These are phyloP conservation scores for Gallinago media DNA, from an alignment of 2,113 vertebrate species.

Conservation along the genomic window DNA sequence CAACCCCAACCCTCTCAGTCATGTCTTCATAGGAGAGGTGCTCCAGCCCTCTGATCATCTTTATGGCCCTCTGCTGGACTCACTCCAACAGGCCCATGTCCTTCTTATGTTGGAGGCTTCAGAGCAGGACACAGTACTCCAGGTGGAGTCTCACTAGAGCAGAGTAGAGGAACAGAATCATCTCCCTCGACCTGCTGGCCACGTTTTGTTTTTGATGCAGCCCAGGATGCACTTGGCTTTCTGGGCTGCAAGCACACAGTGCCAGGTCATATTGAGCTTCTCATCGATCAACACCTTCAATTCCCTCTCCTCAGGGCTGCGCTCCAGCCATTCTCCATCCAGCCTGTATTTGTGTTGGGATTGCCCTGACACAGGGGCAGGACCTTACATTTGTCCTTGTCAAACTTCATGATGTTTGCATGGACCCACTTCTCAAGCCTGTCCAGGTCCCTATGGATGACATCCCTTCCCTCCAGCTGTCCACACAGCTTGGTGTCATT, in stretches of 20 bases:
- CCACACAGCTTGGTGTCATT: neutral
- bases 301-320: neutral
- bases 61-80: neutral
- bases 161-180: neutral
- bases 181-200: neutral
- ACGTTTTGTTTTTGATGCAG: neutral
- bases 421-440: neutral
- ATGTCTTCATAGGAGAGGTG: neutral
- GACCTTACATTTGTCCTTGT: neutral
- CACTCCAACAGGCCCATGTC: neutral
- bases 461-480: neutral
- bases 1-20: neutral
- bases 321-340: neutral
- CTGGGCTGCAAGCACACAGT: neutral
- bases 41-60: no score
- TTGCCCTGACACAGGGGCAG: neutral
- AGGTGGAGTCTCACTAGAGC: neutral
- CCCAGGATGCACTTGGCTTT: neutral
- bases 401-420: neutral
- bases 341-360: neutral
- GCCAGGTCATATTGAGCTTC: neutral
- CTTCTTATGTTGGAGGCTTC: neutral
- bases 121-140: neutral
- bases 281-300: neutral
- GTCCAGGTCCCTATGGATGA: neutral